Conservation (phyloP, 2,797 vertebrate genomes). For the Orestias chungarensis region DNA sequence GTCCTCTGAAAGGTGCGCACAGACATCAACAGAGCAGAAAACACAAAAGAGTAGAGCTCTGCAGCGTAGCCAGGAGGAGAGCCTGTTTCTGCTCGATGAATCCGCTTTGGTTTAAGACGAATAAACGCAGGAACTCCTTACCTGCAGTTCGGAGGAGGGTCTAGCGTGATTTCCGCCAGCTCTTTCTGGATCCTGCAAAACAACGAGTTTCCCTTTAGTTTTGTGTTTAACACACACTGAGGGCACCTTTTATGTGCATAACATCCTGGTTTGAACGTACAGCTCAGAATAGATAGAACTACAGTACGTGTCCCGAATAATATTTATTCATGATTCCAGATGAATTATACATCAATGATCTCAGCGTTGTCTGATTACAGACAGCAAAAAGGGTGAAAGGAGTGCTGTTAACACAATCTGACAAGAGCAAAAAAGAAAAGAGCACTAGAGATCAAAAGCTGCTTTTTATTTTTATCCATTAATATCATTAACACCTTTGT, state of each 20-base stretch:
- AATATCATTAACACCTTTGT: not conserved
- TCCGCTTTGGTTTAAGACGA: slow-evolving; percentile 3
- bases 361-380: not conserved
- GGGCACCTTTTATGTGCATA: slow-evolving; percentile 3
- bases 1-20: slow-evolving; percentile 29
- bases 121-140: slow-evolving; percentile 72
- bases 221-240: not conserved
- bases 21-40: slow-evolving; percentile 25
- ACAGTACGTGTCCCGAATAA: not conserved
- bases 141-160: slow-evolving; percentile 99
- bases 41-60: slow-evolving; percentile 35
- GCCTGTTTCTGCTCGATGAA: slow-evolving; percentile 6
- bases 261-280: not conserved
- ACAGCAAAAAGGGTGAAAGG: not conserved
- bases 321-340: not conserved
- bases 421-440: not conserved
- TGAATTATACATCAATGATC: slow-evolving; percentile 1
- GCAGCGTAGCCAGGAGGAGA: slow-evolving; percentile 28
- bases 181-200: slow-evolving; percentile 96
- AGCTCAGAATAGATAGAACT: not conserved
- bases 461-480: slow-evolving; percentile 1
- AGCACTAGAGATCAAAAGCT: not conserved
- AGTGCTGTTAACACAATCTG: not conserved
- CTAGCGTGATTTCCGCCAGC: slow-evolving; percentile 98
- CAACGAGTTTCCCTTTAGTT: slow-evolving; percentile 19